These are phyloP conservation scores for Dunckerocampus dactyliophorus DNA, from an alignment of 2,113 vertebrate species.

Conservation along the genomic window DNA sequence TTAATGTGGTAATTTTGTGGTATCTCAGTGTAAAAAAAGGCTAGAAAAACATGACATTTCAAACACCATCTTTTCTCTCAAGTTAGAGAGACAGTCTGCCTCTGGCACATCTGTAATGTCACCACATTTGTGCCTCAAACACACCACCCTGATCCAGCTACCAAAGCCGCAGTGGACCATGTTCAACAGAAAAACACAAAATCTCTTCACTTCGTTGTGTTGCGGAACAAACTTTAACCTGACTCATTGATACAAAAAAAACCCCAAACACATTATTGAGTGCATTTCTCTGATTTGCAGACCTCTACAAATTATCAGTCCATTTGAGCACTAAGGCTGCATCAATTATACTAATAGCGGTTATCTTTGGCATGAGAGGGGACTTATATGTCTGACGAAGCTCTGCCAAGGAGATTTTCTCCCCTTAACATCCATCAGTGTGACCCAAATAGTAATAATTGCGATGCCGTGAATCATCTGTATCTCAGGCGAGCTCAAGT, in stretches of 20 bases:
- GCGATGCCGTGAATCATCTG: slow-evolving; percentile 56
- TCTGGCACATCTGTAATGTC: slow-evolving; percentile 29
- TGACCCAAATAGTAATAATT: slow-evolving; percentile 69
- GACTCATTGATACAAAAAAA: background rate
- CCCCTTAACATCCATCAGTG: slow-evolving; percentile 56
- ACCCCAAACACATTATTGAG: background rate
- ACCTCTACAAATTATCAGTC: slow-evolving; percentile 26
- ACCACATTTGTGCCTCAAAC: slow-evolving; percentile 26
- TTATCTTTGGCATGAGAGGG: slow-evolving; percentile 52
- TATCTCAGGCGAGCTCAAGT: slow-evolving; percentile 27
- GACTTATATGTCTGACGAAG: slow-evolving; percentile 37
- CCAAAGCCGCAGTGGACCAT: slow-evolving; percentile 30
- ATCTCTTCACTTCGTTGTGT: slow-evolving; percentile 19
- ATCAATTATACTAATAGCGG: slow-evolving; percentile 41
- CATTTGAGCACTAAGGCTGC: slow-evolving; percentile 27
- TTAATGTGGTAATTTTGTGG: too few relatives aligned
- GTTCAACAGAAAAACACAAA: slow-evolving; percentile 27
- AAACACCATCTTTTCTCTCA: slow-evolving; percentile 13
- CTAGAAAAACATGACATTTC: background rate
- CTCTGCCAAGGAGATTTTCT: slow-evolving; percentile 58
- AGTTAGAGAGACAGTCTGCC: slow-evolving; percentile 34
- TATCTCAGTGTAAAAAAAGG: too few relatives aligned
- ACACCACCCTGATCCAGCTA: slow-evolving; percentile 28
- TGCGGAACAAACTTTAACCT: slow-evolving; percentile 7
- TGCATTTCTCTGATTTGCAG: slow-evolving; percentile 27